Percentiles rank a stretch among this genome's conserved stretches.
phyloP scores from a whole-genome alignment of 2,888 invertebrate species.

The Macrophya alboannulata region DNA sequence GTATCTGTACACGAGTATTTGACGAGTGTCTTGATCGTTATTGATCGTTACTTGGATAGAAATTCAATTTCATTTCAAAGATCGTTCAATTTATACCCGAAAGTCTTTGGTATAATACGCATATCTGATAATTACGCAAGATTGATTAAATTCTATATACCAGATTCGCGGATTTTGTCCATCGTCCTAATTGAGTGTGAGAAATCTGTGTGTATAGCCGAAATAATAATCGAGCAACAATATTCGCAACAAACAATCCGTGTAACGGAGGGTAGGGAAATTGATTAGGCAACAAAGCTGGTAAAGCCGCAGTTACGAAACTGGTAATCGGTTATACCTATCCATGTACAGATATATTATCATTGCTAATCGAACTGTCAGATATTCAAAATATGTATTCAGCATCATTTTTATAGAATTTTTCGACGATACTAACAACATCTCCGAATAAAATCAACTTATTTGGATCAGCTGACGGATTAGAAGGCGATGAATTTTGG shows the following conservation, averaged over 20 bases:
- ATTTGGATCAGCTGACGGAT: too few species aligned
- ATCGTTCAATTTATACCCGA: neutral
- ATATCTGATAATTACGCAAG: neutral
- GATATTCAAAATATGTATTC: neutral
- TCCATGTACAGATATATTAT: neutral
- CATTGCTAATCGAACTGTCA: neutral
- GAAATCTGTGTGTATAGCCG: neutral
- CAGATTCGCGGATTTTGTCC: neutral
- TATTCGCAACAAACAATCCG: neutral
- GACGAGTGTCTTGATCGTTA: neutral
- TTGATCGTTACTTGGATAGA: neutral
- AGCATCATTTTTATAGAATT: too few species aligned
- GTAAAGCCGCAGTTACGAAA: neutral
- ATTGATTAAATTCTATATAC: neutral
- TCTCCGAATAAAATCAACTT: too few species aligned
- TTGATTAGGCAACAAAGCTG: conserved; percentile 10
- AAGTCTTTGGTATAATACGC: too few species aligned
- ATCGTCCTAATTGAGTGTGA: neutral
- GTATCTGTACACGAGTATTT: too few species aligned
- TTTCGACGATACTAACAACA: too few species aligned
- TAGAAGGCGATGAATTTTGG: too few species aligned
- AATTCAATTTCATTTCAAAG: neutral
- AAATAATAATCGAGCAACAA: neutral
- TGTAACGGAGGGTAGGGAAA: neutral
- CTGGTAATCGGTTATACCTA: neutral